Conservation (phyloP, 2,888 invertebrate genomes). For the Eupithecia inturbata region DNA sequence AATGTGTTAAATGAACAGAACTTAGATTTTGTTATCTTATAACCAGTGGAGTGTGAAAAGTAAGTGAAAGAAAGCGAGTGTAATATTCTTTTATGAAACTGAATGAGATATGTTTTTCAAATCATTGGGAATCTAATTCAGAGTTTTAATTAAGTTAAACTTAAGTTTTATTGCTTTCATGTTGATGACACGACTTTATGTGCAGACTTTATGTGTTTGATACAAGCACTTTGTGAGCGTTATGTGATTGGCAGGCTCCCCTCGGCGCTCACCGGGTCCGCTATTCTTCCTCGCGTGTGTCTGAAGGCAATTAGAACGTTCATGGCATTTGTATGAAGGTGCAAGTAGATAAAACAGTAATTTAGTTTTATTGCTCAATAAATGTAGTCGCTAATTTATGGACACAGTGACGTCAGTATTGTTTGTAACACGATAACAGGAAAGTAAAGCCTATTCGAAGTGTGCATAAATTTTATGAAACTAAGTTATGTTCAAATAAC, state of each 20-base stretch:
- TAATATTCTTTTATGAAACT: neutral
- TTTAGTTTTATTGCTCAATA: conserved; percentile 7
- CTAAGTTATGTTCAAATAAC: neutral
- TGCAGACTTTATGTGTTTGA: conserved; percentile 12
- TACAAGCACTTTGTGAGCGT: conserved; percentile 9
- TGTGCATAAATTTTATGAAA: neutral
- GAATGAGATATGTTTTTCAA: neutral
- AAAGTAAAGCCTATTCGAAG: neutral
- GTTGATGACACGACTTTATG: conserved; percentile 1
- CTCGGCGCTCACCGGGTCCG: conserved; percentile 10
- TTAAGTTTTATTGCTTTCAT: neutral
- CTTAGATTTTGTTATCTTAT: neutral
- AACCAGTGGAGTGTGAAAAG: neutral
- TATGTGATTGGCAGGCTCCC: conserved; percentile 18
- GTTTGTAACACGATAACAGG: neutral
- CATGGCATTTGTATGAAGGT: conserved; percentile 24
- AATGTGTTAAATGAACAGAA: neutral
- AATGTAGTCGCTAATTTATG: neutral
- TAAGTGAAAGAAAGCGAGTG: too few species aligned
- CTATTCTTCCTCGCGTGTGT: conserved; percentile 27
- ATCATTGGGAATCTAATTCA: neutral
- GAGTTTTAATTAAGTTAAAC: neutral
- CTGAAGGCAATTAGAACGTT: conserved; percentile 22
- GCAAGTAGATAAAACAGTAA: conserved; percentile 16
- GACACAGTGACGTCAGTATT: neutral